A percentile compares a stretch with the other conserved stretches of the same genome.
phyloP scores from a whole-genome alignment of 2,113 vertebrate genomes.

The Percina caprodes region DNA sequence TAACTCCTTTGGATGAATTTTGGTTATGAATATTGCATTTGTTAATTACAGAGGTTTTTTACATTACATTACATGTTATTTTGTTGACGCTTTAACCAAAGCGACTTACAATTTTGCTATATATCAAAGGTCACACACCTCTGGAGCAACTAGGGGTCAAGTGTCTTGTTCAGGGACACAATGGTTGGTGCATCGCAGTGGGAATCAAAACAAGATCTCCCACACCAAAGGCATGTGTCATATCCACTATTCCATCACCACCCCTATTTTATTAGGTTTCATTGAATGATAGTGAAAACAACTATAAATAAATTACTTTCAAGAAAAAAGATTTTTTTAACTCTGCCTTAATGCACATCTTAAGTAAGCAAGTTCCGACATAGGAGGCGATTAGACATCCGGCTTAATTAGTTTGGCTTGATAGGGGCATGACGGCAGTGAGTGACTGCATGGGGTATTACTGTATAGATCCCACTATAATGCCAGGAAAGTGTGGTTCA shows the following conservation, averaged over 20 bases:
- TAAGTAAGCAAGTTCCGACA: background rate
- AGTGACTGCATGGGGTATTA: background rate
- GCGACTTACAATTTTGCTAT: too few species aligned
- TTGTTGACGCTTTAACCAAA: too few species aligned
- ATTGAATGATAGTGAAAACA: too few species aligned
- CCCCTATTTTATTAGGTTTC: too few species aligned
- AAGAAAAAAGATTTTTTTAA: background rate
- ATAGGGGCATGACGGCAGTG: background rate
- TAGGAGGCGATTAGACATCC: background rate
- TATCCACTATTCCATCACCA: too few species aligned
- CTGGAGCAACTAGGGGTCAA: too few species aligned
- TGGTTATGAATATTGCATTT: background rate
- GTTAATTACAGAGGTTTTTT: background rate
- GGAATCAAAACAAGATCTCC: too few species aligned
- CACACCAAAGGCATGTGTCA: too few species aligned
- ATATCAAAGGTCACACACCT: too few species aligned
- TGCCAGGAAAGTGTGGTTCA: constrained; percentile 38
- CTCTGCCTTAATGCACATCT: background rate
- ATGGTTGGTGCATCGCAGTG: too few species aligned
- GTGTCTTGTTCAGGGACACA: too few species aligned
- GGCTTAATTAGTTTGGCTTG: constrained; percentile 5
- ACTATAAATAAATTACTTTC: background rate
- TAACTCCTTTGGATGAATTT: background rate
- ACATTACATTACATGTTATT: too few species aligned
- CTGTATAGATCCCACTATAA: background rate